These are phyloP conservation scores for Psilopsiagon aurifrons DNA, from an alignment of 2,113 vertebrate species.

Conservation along the genomic window DNA sequence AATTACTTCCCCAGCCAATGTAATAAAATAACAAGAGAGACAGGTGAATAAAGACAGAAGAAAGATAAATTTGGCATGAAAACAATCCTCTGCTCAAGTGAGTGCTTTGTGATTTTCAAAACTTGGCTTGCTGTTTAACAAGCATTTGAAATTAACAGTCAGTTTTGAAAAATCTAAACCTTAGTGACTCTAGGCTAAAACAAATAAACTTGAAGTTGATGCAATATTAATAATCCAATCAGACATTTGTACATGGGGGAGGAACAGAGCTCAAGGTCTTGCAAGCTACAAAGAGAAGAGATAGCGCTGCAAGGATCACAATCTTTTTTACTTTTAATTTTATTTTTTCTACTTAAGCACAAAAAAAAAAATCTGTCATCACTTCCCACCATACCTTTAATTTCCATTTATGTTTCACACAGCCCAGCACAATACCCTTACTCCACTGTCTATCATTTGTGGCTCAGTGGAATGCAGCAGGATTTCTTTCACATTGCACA, in stretches of 20 bases:
- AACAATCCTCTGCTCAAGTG: background rate
- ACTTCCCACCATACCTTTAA: background rate
- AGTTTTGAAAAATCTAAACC: slow-evolving; percentile 42
- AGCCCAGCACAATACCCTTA: background rate
- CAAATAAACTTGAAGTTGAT: slow-evolving; percentile 61
- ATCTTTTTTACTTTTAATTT: background rate
- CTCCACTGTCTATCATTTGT: background rate
- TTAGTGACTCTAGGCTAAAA: slow-evolving; percentile 28
- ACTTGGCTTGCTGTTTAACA: background rate
- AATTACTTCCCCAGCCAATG: background rate
- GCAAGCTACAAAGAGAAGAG: slow-evolving; percentile 35
- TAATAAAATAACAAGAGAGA: background rate
- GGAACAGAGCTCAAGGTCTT: slow-evolving; percentile 69
- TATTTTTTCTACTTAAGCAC: background rate
- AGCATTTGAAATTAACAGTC: background rate
- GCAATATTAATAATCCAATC: slow-evolving; percentile 74
- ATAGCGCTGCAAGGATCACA: background rate
- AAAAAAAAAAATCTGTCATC: background rate
- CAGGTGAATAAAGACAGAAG: background rate
- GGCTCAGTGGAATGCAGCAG: background rate
- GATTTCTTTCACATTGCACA: background rate
- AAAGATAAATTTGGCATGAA: background rate
- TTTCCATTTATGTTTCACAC: background rate
- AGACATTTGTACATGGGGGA: slow-evolving; percentile 58
- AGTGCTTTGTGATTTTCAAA: background rate